phyloP scores from a whole-genome alignment of 2,797 vertebrate species.

The Denticeps clupeoides region DNA sequence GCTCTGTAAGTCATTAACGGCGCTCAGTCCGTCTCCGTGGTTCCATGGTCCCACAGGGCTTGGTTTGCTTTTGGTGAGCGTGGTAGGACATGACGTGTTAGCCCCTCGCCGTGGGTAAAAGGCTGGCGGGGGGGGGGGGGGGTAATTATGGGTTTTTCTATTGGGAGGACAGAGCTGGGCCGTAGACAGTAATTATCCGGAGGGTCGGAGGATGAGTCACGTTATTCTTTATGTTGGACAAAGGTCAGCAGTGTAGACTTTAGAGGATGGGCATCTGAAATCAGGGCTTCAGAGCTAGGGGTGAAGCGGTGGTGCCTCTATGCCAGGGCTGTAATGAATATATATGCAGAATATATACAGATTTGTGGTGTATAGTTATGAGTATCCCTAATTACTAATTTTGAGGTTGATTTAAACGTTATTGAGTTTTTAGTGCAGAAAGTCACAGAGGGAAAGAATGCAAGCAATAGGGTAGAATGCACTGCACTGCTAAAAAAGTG shows the following conservation, averaged over 20 bases:
- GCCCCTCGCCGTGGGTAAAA: background rate
- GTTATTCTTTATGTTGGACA: slow-evolving; percentile 20
- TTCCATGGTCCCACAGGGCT: background rate
- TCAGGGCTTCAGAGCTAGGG: no score
- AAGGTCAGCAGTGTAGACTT: slow-evolving; percentile 13
- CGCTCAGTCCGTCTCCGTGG: background rate
- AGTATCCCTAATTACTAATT: no score
- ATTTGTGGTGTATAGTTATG: no score
- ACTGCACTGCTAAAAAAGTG: no score
- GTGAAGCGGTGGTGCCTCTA: no score
- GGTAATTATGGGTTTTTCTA: slow-evolving; percentile 1
- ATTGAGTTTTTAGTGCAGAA: no score
- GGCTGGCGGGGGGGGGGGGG: slow-evolving; percentile 41
- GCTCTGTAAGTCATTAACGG: background rate
- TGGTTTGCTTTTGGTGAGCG: background rate
- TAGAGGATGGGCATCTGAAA: no score
- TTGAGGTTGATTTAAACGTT: no score
- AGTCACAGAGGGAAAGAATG: no score
- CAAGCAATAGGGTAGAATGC: no score
- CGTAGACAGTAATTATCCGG: background rate
- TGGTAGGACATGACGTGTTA: background rate
- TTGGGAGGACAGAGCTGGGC: slow-evolving; percentile 48
- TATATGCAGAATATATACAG: no score
- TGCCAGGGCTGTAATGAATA: no score
- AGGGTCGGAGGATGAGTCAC: slow-evolving; percentile 30